Evolutionary conservation across 2,797 vertebrate species (phyloP), one percentile per base, ranked within the genome.

Genomic region (Argentina silus): DNA sequence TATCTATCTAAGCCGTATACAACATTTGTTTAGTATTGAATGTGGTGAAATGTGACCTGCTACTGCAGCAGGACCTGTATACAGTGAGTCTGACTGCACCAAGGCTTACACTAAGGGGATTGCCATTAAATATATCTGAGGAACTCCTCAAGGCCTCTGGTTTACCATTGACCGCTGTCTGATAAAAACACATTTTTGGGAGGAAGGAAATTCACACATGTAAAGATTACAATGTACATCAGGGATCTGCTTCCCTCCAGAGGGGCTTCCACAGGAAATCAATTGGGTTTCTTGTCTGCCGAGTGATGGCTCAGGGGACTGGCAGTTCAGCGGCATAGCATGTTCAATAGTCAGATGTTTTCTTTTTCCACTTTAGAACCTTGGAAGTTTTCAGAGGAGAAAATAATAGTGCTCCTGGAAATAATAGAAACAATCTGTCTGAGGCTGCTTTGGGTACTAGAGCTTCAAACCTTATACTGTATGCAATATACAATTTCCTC

Each of bases 151-250:
- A 59, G 61, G 36, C 42, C 12, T 61, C 3, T 43, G 6, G 36
- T 36, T 63, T 42, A 45, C 43, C 36, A 63, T 44, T 63, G 61
- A 63, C 61, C 42, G 9, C 59, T 12, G 14, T 43, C 36, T 63
- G 61, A 63, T 63, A 27, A 19, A 63, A 63, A 63, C 36, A 4
- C 15, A 15, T 17, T 17, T 63, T 44, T 42, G 9, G 61, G 61
- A 61, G 11, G 27, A 61, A 23, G 43, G 36, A 43, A 63, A 63
- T 43, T 63, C 42, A 63, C 15, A 59, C 56, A 59, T 59, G n/a
- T 63, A 45, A 43, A 63, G 42, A 63, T 56, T 21, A 63, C 61
- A 14, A 7, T 44, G 36, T 63, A 43, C 61, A 44, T 42, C 60
- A 36, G 60, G 14, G 60, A 42, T 19, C 7, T 63, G n/a, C 61